Base-by-base conservation (phyloP, 2,888 invertebrate genomes). In the Chromoteleia sp. region DNA sequence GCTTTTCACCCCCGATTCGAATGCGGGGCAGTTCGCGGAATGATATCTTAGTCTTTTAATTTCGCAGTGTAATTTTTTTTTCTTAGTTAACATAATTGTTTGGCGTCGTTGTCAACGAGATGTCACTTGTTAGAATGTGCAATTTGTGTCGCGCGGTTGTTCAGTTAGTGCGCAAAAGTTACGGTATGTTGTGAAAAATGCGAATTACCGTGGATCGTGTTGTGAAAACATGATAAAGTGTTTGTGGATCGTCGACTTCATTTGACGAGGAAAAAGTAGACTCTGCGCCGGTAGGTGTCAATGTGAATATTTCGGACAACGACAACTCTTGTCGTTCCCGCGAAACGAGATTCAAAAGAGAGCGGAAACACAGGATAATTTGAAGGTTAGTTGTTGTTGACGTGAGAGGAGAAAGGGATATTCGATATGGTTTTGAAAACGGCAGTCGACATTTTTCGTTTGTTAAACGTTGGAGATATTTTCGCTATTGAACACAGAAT, bases 1-100 rank as follows among this genome's bases (percentile, higher is more conserved):
- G 75, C 54, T 71, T 76, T 54, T 54, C 59, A 76, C 75, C 81
- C 81, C 70, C 45, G 45, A 39, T 65, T 58, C 67, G 71, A 65
- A 65, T 39, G 2, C 63, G 75, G 56, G 41, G 36, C 17, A 1
- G 33, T 45, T 19, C 45, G 61, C 54, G 65, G 52, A 14, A 52
- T 76, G 71, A 43, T 21, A 21, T 33, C 19, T 36, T 67, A 25
- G n/a, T 50, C n/a, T 21, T 43, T 54, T 30, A 19, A 14, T 33
- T 10, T 12, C 29, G 1, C 41, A n/a, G 8, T 25, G 39, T 48
- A 29, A 19, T 54, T 43, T 30, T 52, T 50, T 29, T 12, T 39
- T 12, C 12, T 39, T 39, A n/a, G 14, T 39, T 2, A 33, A 10
- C 6, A 10, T 10, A 5, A 10, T 7, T 33, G 33, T 33, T 52